Base-by-base conservation (phyloP, 2,113 vertebrate genomes). In the Lamprotornis superbus region DNA sequence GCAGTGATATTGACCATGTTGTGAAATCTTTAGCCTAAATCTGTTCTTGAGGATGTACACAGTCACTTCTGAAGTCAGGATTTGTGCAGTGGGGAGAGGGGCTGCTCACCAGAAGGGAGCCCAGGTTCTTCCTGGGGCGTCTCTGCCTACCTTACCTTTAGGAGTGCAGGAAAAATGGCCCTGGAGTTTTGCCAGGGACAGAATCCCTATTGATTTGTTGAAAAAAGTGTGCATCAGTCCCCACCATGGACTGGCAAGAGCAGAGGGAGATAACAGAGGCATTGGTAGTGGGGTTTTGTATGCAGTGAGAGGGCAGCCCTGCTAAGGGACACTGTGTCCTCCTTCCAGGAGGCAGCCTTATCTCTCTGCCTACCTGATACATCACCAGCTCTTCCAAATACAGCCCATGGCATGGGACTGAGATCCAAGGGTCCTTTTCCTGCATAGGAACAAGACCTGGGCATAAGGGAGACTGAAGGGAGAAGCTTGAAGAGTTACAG, bases 221-320 rank as follows among this genome's bases (percentile, higher is more conserved):
- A 64, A 68, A 67, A 63, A 92, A 14, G 3, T 15, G 24, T 65
- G 40, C 57, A 70, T 17, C 40, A 11, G 2, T 60, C 24, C 64
- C 39, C 19, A 42, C 7, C 3, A 1, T 0, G 1, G 49, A 27
- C 28, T 77, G 40, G 28, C 0, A 20, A 46, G 64, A 24, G 31
- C n/a, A 83, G 59, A 80, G 28, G 25, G n/a, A 83, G 50, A 8
- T 46, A 42, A 35, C 0, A 69, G 55, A 15, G 20, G 12, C 18
- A 16, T 44, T 23, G 14, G 17, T 4, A n/a, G 9, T 7, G 14
- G 23, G 25, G 22, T 12, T 64, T 33, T 78, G 18, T 17, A 11
- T 21, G 42, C 31, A 87, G 61, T 0, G 5, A 14, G 47, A 49
- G 19, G 10, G 16, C 20, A 76, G 10, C 31, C 9, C 63, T 30